Percentiles rank a stretch among this genome's conserved stretches.
These are phyloP conservation scores for Chondrilla cf. caribensis DNA, from an alignment of 37 sponge, comb jelly and placozoan species.

Conservation along the genomic window DNA sequence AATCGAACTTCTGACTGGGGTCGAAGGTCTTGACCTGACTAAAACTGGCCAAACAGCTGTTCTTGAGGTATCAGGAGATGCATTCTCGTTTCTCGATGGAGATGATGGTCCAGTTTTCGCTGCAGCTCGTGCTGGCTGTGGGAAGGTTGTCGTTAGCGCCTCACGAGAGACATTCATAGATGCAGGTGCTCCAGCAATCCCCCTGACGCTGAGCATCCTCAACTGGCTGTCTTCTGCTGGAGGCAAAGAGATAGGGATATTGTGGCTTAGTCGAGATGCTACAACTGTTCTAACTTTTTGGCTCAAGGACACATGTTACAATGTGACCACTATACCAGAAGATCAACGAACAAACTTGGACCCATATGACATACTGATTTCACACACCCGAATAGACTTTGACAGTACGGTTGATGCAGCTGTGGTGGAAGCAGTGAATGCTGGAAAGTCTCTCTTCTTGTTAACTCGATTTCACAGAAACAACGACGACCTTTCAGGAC, in stretches of 20 bases:
- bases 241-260: neutral
- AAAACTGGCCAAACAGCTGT: neutral
- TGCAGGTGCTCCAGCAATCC: neutral
- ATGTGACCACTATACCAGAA: neutral
- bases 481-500: neutral
- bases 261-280: neutral
- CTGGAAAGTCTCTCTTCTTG: neutral
- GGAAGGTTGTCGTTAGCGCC: neutral
- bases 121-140: neutral
- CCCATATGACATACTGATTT: neutral
- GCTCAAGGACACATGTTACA: neutral
- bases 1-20: neutral
- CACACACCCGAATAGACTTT: neutral
- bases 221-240: neutral
- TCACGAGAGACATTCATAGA: neutral
- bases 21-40: neutral
- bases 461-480: neutral
- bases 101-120: neutral
- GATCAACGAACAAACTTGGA: neutral
- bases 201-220: neutral
- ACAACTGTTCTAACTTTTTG: neutral
- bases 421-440: neutral
- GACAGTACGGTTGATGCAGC: neutral
- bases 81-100: neutral
- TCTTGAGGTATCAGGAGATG: neutral